Conservation (phyloP, 2,888 invertebrate genomes). For the Drosophila emarginata region DNA sequence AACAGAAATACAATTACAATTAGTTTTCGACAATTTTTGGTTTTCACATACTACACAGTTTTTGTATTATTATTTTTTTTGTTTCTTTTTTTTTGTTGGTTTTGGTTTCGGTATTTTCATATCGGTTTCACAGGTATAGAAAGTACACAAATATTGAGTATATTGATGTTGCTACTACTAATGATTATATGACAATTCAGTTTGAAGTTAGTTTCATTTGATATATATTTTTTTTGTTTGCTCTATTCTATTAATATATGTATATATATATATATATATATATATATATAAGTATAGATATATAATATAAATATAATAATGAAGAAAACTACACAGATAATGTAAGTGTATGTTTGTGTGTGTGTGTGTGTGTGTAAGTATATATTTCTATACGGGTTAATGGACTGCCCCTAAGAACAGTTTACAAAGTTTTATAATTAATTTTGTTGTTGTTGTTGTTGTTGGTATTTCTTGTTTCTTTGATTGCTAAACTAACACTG, state of each 20-base stretch:
- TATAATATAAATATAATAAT: background rate
- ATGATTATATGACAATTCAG: background rate
- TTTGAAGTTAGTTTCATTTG: background rate
- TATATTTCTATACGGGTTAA: background rate
- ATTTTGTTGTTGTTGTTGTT: constrained; percentile 7
- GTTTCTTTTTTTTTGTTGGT: background rate
- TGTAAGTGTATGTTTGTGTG: background rate
- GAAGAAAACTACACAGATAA: constrained; percentile 1
- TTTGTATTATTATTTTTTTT: no score
- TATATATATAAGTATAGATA: no score
- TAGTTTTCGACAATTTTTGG: background rate
- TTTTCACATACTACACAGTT: background rate
- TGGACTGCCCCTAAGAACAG: constrained; percentile 17
- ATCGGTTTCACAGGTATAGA: background rate
- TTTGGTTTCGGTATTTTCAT: background rate
- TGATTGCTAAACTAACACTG: constrained; percentile 4
- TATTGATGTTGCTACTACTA: background rate
- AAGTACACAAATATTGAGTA: no score
- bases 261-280: no score
- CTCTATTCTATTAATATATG: background rate
- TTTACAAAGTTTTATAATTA: constrained; percentile 22
- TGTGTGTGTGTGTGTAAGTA: background rate
- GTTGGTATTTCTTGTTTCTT: background rate
- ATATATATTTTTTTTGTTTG: background rate
- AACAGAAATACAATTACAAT: constrained; percentile 5